phyloP scores from a whole-genome alignment of 2,888 invertebrate genomes.

The Mactromeris polynyma region DNA sequence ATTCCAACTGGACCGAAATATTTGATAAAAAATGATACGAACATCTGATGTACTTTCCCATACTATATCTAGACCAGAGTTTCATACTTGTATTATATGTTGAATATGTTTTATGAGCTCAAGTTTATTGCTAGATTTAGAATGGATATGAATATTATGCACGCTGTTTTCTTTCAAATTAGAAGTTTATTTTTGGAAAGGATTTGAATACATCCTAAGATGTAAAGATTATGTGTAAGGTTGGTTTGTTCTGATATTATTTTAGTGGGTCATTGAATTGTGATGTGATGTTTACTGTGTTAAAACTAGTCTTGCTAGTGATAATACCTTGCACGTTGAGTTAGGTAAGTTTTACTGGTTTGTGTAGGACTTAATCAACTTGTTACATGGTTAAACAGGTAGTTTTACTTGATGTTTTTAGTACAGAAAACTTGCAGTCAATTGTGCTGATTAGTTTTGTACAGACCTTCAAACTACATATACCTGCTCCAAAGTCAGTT shows the following conservation, averaged over 20 bases:
- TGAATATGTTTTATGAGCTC: conserved; percentile 18
- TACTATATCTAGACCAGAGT: not conserved
- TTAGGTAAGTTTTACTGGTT: not conserved
- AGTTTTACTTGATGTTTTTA: not conserved
- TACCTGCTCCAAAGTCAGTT: too few relatives aligned
- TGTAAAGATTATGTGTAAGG: not conserved
- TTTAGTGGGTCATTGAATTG: conserved; percentile 1
- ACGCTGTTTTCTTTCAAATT: conserved; percentile 23
- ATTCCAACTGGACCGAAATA: not conserved
- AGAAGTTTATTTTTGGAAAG: conserved; percentile 23
- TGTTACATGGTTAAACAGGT: not conserved
- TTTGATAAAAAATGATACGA: not conserved
- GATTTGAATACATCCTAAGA: conserved; percentile 15
- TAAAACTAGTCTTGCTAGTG: not conserved
- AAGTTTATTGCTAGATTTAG: not conserved
- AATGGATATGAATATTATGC: conserved; percentile 15
- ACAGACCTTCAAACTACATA: too few relatives aligned
- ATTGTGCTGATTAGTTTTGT: too few relatives aligned
- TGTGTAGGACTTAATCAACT: not conserved
- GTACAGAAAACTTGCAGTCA: too few relatives aligned
- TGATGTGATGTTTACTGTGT: not conserved
- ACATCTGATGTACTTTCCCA: not conserved
- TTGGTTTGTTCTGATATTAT: not conserved
- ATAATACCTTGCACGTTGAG: not conserved
- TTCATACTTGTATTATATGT: not conserved